Base-by-base conservation (phyloP, 2,113 vertebrate species). In the Sardina pilchardus region DNA sequence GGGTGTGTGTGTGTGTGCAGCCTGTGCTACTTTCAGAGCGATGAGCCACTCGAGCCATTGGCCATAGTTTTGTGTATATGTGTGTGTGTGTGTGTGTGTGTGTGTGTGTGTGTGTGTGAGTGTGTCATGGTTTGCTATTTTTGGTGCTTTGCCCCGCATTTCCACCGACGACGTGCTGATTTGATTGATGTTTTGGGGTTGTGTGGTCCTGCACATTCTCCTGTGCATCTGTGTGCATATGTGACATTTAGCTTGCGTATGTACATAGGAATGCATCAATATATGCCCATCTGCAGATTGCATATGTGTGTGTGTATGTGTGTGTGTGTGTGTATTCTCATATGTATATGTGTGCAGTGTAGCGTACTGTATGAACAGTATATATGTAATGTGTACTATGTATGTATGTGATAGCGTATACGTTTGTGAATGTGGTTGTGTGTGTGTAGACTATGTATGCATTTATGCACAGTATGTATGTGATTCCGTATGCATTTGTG, bases 151-250 rank as follows among this genome's bases (percentile, higher is more conserved):
- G 63, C 63, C n/a, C 63, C 26, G 63, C n/a, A 67, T 67, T 67
- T 67, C 63, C 12, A 7, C 26, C 7, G 14, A 78, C 30, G 5
- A 36, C 30, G 30, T 17, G 30, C 71, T 78, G 71, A 78, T 78
- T 34, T 78, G 71, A 42, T 39, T 21, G 82, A 83, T 81, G 75
- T 84, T 82, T 88, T 84, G 3, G 63, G 36, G n/a, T 30, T 75
- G 67, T 36, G 36, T 84, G 26, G 45, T 36, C n/a, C 24, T 21
- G 59, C 36, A 75, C 67, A 17, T 78, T 26, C 63, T 26, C 19
- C 4, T 78, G 30, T 78, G 30, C 3, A 34, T 71, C 30, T 24
- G 0, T n/a, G 8, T 24, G 6, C 21, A 63, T 7, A 63, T 9
- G 21, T 63, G 59, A 63, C 56, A 30, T 7, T 30, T 14, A 14